Percentiles rank a stretch among this genome's conserved stretches.
These are phyloP conservation scores for Notodonta dromedarius DNA, from an alignment of 2,888 invertebrate genomes.

Conservation along the genomic window DNA sequence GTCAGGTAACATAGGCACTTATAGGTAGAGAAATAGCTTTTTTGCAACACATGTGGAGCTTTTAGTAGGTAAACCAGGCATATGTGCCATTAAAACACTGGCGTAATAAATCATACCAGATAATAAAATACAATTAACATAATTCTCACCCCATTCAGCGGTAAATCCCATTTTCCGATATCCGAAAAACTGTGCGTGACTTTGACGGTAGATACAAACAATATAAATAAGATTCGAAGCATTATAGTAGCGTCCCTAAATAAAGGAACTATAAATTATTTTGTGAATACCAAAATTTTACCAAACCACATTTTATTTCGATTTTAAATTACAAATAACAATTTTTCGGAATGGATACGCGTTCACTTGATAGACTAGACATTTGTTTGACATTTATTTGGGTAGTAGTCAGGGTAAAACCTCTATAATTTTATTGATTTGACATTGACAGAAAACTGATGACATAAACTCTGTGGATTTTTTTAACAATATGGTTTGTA, in stretches of 20 bases:
- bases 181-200: slow-evolving; percentile 81
- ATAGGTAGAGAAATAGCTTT: too few species aligned
- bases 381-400: slow-evolving; percentile 6
- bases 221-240: slow-evolving; percentile 58
- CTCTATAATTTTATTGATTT: too few species aligned
- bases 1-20: too few species aligned
- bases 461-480: too few species aligned
- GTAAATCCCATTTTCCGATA: slow-evolving; percentile 87
- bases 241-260: slow-evolving; percentile 46
- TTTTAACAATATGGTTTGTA: too few species aligned
- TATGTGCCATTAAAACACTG: too few species aligned
- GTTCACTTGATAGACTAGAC: slow-evolving; percentile 31
- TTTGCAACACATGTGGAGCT: too few species aligned
- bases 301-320: slow-evolving; percentile 45
- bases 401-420: too few species aligned
- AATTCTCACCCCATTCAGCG: slow-evolving; percentile 80
- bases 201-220: slow-evolving; percentile 58
- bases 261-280: slow-evolving; percentile 32
- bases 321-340: slow-evolving; percentile 31
- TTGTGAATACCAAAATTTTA: slow-evolving; percentile 27
- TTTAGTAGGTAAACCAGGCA: too few species aligned
- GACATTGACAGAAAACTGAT: too few species aligned
- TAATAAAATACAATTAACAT: background rate
- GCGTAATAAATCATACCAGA: too few species aligned
- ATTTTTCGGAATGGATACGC: slow-evolving; percentile 25